phyloP scores from a whole-genome alignment of 2,888 invertebrate genomes.

The Kryphioiulus occultus region DNA sequence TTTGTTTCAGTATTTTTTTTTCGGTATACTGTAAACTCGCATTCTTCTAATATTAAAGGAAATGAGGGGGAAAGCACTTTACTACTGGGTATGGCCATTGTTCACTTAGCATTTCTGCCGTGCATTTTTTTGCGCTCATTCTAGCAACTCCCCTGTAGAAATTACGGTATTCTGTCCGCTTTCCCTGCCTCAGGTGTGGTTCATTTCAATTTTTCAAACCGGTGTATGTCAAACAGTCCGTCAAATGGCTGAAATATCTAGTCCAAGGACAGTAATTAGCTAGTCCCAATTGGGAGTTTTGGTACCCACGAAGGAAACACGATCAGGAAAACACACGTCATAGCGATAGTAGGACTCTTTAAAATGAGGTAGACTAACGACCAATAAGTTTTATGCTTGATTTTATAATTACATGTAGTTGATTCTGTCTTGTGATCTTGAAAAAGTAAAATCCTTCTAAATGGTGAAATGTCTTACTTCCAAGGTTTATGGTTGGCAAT shows the following conservation, averaged over 20 bases:
- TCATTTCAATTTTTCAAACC: conserved; percentile 42
- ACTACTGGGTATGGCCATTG: conserved; percentile 39
- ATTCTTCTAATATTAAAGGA: conserved; percentile 29
- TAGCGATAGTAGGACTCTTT: background rate
- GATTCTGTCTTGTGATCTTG: background rate
- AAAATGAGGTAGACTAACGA: background rate
- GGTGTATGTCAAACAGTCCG: conserved; percentile 44
- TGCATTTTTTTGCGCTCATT: conserved; percentile 19
- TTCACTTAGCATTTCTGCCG: conserved; percentile 1
- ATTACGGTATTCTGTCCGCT: conserved; percentile 43
- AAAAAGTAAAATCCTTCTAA: background rate
- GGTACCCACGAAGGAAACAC: background rate
- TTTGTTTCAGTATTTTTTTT: conserved; percentile 1
- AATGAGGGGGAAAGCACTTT: conserved; percentile 33
- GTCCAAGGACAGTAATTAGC: conserved; percentile 44
- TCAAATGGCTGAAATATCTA: conserved; percentile 42
- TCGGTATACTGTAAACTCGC: background rate
- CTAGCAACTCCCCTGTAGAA: conserved; percentile 10
- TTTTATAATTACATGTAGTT: conserved; percentile 13
- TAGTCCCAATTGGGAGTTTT: conserved; percentile 4
- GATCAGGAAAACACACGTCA: conserved; percentile 11
- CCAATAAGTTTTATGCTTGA: background rate
- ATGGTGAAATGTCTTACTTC: background rate
- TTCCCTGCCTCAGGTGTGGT: conserved; percentile 41
- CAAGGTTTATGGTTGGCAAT: background rate